These are phyloP conservation scores for Amphipoea oculea DNA, from an alignment of 2,888 invertebrate species.

Conservation along the genomic window DNA sequence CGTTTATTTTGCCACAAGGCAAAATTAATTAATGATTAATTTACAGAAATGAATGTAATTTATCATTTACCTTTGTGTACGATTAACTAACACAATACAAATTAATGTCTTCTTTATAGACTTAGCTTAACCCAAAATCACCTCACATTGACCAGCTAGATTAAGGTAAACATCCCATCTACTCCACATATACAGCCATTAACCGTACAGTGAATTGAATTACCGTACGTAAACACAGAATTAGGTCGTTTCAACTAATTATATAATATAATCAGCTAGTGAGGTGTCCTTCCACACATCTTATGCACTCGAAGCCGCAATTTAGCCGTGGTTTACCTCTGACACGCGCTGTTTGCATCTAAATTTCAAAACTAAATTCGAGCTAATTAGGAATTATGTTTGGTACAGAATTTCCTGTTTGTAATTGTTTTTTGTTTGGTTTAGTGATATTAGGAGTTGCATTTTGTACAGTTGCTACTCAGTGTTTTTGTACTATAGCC, in stretches of 20 bases:
- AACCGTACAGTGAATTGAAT: constrained; percentile 42
- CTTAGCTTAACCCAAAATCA: constrained; percentile 9
- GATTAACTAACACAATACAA: neutral
- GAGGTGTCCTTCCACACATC: constrained; percentile 72
- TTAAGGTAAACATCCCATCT: constrained; percentile 41
- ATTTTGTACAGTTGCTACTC: neutral
- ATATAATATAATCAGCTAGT: constrained; percentile 46
- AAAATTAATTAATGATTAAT: too few relatives aligned
- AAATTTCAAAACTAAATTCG: constrained; percentile 58
- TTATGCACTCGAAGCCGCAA: constrained; percentile 81
- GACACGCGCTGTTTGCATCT: constrained; percentile 70
- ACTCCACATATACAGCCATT: constrained; percentile 32
- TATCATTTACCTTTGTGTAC: too few relatives aligned
- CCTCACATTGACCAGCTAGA: constrained; percentile 30
- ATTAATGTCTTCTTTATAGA: constrained; percentile 19
- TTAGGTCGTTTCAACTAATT: constrained; percentile 55
- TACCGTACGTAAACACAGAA: constrained; percentile 44
- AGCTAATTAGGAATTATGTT: constrained; percentile 60
- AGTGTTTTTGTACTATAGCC: neutral
- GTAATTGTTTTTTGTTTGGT: constrained; percentile 32
- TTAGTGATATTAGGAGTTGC: neutral
- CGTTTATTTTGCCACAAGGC: too few relatives aligned
- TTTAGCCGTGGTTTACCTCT: constrained; percentile 81
- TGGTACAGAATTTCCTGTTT: constrained; percentile 17
- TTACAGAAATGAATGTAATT: too few relatives aligned